Evolutionary conservation across 2,797 vertebrate genomes (phyloP).

Genomic region (Kryptopterus vitreolus): DNA sequence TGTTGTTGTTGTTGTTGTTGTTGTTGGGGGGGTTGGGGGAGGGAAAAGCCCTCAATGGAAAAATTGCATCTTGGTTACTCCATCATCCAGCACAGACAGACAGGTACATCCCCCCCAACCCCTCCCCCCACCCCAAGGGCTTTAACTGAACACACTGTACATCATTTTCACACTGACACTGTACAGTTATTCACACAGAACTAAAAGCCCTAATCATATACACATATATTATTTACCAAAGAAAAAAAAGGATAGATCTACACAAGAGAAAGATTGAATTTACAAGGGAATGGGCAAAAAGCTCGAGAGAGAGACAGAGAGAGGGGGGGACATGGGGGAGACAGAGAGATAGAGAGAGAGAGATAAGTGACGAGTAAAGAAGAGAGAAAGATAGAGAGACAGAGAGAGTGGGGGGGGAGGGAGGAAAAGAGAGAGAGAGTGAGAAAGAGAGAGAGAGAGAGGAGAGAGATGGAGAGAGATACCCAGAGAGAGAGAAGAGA

Average conservation of each 20-base stretch:
- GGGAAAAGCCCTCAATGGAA: background rate
- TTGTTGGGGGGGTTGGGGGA: too few species aligned
- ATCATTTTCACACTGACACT: background rate
- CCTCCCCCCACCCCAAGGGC: too few species aligned
- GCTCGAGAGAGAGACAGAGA: too few species aligned
- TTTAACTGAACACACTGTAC: background rate
- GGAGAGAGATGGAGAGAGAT: background rate
- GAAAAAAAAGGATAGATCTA: background rate
- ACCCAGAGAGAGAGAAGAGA: background rate
- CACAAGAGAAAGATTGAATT: too few species aligned
- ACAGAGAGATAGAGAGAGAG: background rate
- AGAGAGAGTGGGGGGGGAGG: background rate
- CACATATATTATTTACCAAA: background rate
- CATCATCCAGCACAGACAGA: background rate
- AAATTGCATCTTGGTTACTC: background rate
- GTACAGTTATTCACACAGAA: background rate
- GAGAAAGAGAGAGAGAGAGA: background rate
- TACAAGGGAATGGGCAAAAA: too few species aligned
- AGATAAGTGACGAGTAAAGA: too few species aligned
- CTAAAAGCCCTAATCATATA: background rate
- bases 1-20: too few species aligned
- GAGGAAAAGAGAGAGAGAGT: constrained; percentile 3
- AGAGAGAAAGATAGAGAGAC: background rate
- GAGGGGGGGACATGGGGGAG: too few species aligned
- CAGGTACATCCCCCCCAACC: constrained; percentile 2